Conservation (phyloP, 2,113 vertebrate genomes). For the Oncorhynchus tshawytscha region DNA sequence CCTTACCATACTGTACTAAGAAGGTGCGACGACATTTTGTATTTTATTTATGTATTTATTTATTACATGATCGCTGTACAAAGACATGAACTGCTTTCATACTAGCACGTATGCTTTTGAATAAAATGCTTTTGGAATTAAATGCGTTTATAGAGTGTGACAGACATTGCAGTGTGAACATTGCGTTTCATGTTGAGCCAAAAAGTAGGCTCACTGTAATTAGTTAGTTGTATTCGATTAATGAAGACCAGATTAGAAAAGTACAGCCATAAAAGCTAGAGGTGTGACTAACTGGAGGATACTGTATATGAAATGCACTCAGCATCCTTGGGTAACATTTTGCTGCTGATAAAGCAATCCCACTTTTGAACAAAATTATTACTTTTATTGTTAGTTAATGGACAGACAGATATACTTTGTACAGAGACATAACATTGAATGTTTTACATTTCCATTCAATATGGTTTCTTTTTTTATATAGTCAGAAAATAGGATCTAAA, state of each 20-base stretch:
- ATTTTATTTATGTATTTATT: conserved; percentile 16
- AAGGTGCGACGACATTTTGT: not conserved
- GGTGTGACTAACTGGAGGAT: not conserved
- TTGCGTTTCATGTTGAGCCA: not conserved
- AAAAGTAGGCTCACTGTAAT: not conserved
- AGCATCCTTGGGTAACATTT: not conserved
- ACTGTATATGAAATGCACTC: not conserved
- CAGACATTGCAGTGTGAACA: not conserved
- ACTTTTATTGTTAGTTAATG: too few relatives aligned
- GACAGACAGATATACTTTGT: too few relatives aligned
- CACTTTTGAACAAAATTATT: not conserved
- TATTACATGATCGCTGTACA: conserved; percentile 10
- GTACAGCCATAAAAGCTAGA: not conserved
- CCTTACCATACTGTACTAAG: not conserved
- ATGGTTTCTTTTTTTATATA: not conserved
- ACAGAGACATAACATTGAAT: too few relatives aligned
- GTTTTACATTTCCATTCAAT: not conserved
- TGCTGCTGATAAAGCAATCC: not conserved
- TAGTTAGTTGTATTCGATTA: not conserved
- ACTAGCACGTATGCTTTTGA: conserved; percentile 2
- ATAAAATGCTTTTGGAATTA: conserved; percentile 8
- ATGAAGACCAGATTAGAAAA: not conserved
- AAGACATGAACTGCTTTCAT: conserved; percentile 9
- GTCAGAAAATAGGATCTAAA: not conserved
- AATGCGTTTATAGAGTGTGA: not conserved